Evolutionary conservation across 1,140 invertebrate species (phyloP), one percentile per base, ranked within the genome.

Genomic region (Belonocnema kinseyi): DNA sequence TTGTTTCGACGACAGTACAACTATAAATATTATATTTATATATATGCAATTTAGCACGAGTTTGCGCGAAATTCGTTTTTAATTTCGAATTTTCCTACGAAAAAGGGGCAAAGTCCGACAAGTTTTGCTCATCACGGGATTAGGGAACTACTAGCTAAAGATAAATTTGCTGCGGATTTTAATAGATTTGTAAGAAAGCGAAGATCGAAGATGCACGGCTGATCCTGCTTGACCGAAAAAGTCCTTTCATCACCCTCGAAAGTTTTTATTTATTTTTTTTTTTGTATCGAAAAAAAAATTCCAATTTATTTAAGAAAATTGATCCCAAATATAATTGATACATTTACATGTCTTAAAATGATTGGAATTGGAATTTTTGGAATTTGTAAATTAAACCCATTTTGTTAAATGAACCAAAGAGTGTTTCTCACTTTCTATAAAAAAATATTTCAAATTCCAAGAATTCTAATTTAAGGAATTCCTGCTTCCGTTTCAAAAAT

Each of bases 41-140:
- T 61, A 58, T 21, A 66, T 40, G 58, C 58, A 66, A 66, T 12
- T 66, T 66, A 66, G 33, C 58, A 66, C 16, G 61, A 66, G 26
- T 66, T 66, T 66, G 61, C 26, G 14, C 16, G 33, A 40, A 66
- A 58, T 58, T 58, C 56, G 19, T 58, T 17, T 58, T 21, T 8
- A 58, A 12, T 66, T 66, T 66, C 26, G 6, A 66, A n/a, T 40
- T 1, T n/a, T 26, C 61, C 14, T n/a, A n/a, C 14, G 33, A 17
- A 16, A 26, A 61, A 13, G 46, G 16, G 19, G 13, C 56, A 26
- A 61, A 10, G 19, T 61, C 56, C 13, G 58, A 6, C 4, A 61
- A 61, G 8, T 40, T 66, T 66, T 66, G 14, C 33, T 16, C 13
- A 56, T 11, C 56, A 26, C 56, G 61, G 21, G 58, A 66, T 66